Conservation (phyloP, 2,888 invertebrate species). For the Tachina lurida region DNA sequence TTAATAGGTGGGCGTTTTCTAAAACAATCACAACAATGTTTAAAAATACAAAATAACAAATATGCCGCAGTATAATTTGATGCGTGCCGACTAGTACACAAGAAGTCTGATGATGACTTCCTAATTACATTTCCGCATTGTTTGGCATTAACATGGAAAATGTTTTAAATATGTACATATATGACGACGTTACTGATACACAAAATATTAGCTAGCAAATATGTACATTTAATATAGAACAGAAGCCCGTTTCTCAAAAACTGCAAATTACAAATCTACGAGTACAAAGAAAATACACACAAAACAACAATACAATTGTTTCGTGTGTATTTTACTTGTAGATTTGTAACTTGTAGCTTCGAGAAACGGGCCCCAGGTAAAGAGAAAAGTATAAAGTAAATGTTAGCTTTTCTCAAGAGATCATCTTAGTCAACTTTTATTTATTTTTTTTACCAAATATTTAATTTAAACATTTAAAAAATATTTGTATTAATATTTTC, state of each 20-base stretch:
- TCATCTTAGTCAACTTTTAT: background rate
- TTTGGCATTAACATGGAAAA: slow-evolving; percentile 29
- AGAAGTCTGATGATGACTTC: slow-evolving; percentile 65
- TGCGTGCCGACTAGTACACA: slow-evolving; percentile 75
- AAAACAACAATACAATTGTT: too few relatives aligned
- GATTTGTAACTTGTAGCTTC: too few relatives aligned
- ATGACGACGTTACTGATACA: slow-evolving; percentile 18
- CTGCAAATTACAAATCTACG: too few relatives aligned
- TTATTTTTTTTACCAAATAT: slow-evolving; percentile 4
- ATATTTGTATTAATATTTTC: background rate
- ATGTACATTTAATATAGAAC: background rate
- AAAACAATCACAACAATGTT: slow-evolving; percentile 74
- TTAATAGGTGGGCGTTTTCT: slow-evolving; percentile 75
- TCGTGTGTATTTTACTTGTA: too few relatives aligned
- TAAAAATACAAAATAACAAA: slow-evolving; percentile 39
- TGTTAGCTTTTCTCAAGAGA: background rate
- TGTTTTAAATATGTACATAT: slow-evolving; percentile 26
- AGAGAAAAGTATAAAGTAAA: background rate
- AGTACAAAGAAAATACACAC: too few relatives aligned
- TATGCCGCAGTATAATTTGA: slow-evolving; percentile 69
- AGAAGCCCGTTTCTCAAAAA: too few relatives aligned
- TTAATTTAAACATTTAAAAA: slow-evolving; percentile 5
- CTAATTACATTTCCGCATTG: slow-evolving; percentile 65
- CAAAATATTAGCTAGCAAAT: slow-evolving; percentile 36
- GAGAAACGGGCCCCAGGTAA: too few relatives aligned